Percentiles rank a stretch among this genome's conserved stretches.
Evolutionary conservation across 1,140 invertebrate species (phyloP).

Genomic region (Pseudomyrmex concolor): DNA sequence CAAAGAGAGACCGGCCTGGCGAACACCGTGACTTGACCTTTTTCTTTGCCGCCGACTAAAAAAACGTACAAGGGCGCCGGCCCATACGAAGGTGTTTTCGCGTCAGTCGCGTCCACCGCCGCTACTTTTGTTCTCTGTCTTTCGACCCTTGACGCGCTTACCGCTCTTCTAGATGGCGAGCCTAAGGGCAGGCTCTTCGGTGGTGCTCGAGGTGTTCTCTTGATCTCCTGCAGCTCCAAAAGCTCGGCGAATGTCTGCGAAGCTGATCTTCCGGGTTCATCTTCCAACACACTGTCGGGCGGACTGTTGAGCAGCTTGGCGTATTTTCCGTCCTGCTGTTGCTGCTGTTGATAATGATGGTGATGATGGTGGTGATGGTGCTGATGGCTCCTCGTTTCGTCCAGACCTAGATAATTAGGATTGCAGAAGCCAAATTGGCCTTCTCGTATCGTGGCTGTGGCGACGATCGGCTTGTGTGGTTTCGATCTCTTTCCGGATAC

Average conservation of each 20-base stretch:
- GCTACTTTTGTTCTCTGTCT: slow-evolving; percentile 82
- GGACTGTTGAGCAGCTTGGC: slow-evolving; percentile 85
- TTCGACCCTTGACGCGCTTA: slow-evolving; percentile 84
- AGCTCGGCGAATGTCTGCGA: slow-evolving; percentile 83
- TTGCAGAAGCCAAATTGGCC: slow-evolving; percentile 89
- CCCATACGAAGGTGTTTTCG: slow-evolving; percentile 74
- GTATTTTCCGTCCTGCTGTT: slow-evolving; percentile 78
- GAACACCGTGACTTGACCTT: slow-evolving; percentile 89
- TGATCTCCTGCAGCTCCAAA: slow-evolving; percentile 82
- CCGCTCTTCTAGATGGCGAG: slow-evolving; percentile 82
- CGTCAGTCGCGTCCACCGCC: slow-evolving; percentile 76
- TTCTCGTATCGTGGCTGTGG: slow-evolving; percentile 82
- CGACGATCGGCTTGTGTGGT: slow-evolving; percentile 70
- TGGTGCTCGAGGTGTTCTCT: slow-evolving; percentile 78
- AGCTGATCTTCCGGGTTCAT: slow-evolving; percentile 83
- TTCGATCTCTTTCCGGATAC: slow-evolving; percentile 80
- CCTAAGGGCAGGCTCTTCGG: slow-evolving; percentile 82
- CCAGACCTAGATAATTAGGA: slow-evolving; percentile 90
- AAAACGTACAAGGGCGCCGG: slow-evolving; percentile 88
- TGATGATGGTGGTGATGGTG: slow-evolving; percentile 37
- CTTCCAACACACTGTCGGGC: slow-evolving; percentile 85
- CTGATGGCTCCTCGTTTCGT: slow-evolving; percentile 78
- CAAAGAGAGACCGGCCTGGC: slow-evolving; percentile 88
- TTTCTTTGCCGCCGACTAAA: slow-evolving; percentile 88
- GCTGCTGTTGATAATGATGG: slow-evolving; percentile 18